A percentile compares a stretch with the other conserved stretches of the same genome.
These are phyloP conservation scores for Luperina nickerlii DNA, from an alignment of 2,888 invertebrate genomes.

Conservation along the genomic window DNA sequence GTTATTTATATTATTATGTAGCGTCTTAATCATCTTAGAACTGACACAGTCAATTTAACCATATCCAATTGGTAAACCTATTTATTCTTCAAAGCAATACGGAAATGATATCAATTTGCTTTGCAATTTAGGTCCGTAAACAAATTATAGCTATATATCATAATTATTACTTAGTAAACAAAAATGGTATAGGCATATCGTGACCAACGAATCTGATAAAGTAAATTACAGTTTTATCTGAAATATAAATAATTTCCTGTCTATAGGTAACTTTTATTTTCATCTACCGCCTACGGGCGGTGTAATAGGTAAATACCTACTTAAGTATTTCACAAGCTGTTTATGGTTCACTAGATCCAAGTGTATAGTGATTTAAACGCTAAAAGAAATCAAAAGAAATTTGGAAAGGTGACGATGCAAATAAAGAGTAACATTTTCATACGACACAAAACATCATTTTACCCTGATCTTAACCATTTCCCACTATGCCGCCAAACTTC, in stretches of 20 bases:
- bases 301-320: background rate
- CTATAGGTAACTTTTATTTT: slow-evolving; percentile 21
- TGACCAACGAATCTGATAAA: slow-evolving; percentile 54
- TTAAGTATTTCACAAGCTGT: slow-evolving; percentile 6
- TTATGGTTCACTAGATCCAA: background rate
- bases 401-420: background rate
- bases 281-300: background rate
- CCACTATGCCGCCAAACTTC: slow-evolving; percentile 59
- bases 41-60: background rate
- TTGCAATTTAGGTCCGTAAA: slow-evolving; percentile 9
- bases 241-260: slow-evolving; percentile 56
- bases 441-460: background rate
- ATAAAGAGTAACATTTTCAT: background rate
- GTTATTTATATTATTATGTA: background rate
- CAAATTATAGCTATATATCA: slow-evolving; percentile 3
- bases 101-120: slow-evolving; percentile 5
- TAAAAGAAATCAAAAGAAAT: background rate
- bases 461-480: background rate
- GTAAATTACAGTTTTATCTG: slow-evolving; percentile 50
- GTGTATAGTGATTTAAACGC: background rate
- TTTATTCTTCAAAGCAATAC: background rate
- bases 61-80: background rate
- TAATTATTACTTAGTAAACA: slow-evolving; percentile 24
- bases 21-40: background rate
- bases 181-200: slow-evolving; percentile 39